Percentiles rank a stretch among this genome's conserved stretches.
Conservation (phyloP, 2,113 vertebrate genomes). For the Chascanopsetta lugubris region DNA sequence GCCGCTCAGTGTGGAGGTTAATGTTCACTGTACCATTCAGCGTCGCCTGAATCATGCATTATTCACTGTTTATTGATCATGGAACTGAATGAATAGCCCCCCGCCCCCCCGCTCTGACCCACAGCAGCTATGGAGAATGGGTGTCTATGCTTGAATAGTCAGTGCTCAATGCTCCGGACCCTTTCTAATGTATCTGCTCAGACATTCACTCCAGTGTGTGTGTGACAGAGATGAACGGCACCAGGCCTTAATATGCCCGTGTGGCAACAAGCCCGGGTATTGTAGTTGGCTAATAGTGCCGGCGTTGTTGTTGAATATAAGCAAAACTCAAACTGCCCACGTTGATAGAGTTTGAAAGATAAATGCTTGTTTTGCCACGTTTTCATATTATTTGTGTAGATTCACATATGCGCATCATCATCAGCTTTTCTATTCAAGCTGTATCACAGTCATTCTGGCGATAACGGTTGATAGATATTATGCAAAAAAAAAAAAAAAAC, state of each 20-base stretch:
- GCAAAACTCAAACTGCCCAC: constrained; percentile 7
- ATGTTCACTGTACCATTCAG: constrained; percentile 21
- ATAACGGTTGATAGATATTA: too few relatives aligned
- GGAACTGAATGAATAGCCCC: constrained; percentile 22
- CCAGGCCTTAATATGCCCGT: neutral
- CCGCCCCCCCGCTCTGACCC: too few relatives aligned
- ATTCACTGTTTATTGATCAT: constrained; percentile 56
- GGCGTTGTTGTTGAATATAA: constrained; percentile 11
- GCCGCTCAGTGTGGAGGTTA: neutral
- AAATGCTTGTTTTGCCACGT: too few relatives aligned
- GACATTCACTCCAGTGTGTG: constrained; percentile 14
- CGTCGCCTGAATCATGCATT: constrained; percentile 17
- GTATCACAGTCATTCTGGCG: too few relatives aligned
- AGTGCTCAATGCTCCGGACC: neutral
- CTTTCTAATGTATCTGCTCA: constrained; percentile 14
- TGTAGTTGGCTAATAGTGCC: constrained; percentile 17
- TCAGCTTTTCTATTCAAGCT: too few relatives aligned
- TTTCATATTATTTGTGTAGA: too few relatives aligned
- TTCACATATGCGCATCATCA: constrained; percentile 16
- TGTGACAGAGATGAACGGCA: neutral
- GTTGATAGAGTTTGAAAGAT: too few relatives aligned
- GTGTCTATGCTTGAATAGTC: constrained; percentile 42
- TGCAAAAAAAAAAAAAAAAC: too few relatives aligned
- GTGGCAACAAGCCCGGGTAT: constrained; percentile 14
- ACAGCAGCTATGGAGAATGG: constrained; percentile 30